Base-by-base conservation (phyloP, 1,140 invertebrate genomes). In the Condylostylus longicornis region DNA sequence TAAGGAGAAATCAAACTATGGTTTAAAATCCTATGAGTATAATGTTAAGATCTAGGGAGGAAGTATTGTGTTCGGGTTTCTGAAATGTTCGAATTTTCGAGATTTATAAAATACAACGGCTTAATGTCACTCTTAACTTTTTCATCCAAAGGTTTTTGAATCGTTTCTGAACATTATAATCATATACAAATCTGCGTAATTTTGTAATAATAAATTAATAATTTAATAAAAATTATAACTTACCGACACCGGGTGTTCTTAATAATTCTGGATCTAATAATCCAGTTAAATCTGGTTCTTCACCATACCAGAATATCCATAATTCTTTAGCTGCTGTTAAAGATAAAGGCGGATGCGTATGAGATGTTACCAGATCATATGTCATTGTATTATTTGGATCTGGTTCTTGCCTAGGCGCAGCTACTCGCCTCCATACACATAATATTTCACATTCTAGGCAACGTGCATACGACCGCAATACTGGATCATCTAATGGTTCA, bases 241-340 rank as follows among this genome's bases (percentile, higher is more conserved):
- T 64, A 84, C 80, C 80, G 49, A 71, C 71, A 44, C 73, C 43
- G n/a, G n/a, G n/a, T n/a, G n/a, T n/a, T 52, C 50, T 68, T 33
- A 83, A 72, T 37, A 88, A 72, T 61, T 86, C 81, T 4, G 75
- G 77, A 33, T 81, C 77, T 40, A 87, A 77, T 38, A 86, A 68
- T 48, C 81, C 79, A 54, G 71, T 76, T 34, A 93, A 73, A 62
- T 91, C 84, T 19, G 90, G 90, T 65, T 95, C 87, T 61, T 95
- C 88, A 51, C 91, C 91, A 68, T 97, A 97, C 91, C 93, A 97
- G 68, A 98, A 97, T 54, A 97, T 85, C 94, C 93, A 97, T 12
- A 98, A 72, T 64, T 97, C 91, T 69, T 96, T 97, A 59, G 82
- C 76, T 43, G 75, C 75, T 50, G 74, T 71, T 30, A 84, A 68